These are phyloP conservation scores for Cephalopachus bancanus DNA, from an alignment of 2,797 vertebrate genomes.

Conservation along the genomic window DNA sequence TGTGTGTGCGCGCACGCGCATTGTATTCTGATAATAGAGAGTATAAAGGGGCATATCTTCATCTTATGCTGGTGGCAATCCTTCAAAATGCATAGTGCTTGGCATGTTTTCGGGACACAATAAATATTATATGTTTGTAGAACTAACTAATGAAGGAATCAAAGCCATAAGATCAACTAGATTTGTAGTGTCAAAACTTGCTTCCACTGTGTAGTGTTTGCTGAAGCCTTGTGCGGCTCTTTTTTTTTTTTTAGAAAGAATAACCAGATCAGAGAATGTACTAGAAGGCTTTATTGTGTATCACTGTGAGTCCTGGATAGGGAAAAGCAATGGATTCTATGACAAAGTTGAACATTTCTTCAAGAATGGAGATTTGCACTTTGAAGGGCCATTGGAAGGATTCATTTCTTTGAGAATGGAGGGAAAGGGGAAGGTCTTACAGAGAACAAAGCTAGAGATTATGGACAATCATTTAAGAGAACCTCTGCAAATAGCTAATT, in stretches of 20 bases:
- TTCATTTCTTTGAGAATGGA: background rate
- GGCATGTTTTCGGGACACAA: background rate
- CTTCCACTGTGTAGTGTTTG: background rate
- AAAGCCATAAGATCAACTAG: background rate
- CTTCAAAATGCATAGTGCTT: background rate
- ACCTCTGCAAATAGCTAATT: background rate
- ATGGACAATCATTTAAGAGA: background rate
- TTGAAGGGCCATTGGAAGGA: background rate
- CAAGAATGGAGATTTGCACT: background rate
- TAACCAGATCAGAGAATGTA: conserved; percentile 25
- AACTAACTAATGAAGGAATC: background rate
- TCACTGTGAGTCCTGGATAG: background rate
- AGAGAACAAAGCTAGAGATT: background rate
- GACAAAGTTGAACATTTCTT: background rate
- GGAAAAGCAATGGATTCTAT: background rate
- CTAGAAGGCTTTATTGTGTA: background rate
- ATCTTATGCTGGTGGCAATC: background rate
- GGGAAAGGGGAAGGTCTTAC: background rate
- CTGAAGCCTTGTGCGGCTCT: background rate
- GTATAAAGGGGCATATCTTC: background rate
- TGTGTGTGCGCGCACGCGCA: background rate
- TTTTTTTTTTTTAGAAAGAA: background rate
- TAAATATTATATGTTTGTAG: background rate
- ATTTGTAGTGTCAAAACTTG: background rate
- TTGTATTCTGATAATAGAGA: background rate